These are phyloP conservation scores for Apostichopus parvimensis DNA, from an alignment of 35 echinoderm and acorn worm species.

Conservation along the genomic window DNA sequence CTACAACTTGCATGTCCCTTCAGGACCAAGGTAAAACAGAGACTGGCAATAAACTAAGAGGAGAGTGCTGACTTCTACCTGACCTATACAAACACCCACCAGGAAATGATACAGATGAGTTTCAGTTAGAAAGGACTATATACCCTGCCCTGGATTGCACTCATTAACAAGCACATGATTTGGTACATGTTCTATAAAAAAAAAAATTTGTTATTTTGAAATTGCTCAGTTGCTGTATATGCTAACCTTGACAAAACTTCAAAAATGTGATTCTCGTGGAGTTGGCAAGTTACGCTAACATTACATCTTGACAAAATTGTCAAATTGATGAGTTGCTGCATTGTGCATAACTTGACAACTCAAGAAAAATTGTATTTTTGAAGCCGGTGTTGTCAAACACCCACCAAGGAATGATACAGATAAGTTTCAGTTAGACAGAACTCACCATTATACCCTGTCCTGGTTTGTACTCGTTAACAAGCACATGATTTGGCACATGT, in stretches of 20 bases:
- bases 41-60: too few relatives aligned
- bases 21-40: too few relatives aligned
- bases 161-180: constrained; percentile 99
- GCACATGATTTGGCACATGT: constrained; percentile 88
- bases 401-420: too few relatives aligned
- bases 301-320: too few relatives aligned
- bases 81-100: not conserved
- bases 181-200: constrained; percentile 76
- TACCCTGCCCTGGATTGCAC: constrained; percentile 89
- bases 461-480: constrained; percentile 95
- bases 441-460: constrained; percentile 95
- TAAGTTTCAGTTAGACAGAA: not conserved
- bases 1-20: too few relatives aligned
- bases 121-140: not conserved
- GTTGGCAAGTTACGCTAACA: too few relatives aligned
- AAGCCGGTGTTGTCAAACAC: not conserved
- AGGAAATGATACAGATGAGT: not conserved
- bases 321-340: not conserved
- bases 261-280: too few relatives aligned
- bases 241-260: too few relatives aligned
- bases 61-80: not conserved
- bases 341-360: not conserved
- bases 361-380: not conserved
- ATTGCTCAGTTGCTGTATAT: too few relatives aligned
- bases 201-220: constrained; percentile 10